phyloP scores from a whole-genome alignment of 2,888 invertebrate species.

The Sympetrum striolatum region DNA sequence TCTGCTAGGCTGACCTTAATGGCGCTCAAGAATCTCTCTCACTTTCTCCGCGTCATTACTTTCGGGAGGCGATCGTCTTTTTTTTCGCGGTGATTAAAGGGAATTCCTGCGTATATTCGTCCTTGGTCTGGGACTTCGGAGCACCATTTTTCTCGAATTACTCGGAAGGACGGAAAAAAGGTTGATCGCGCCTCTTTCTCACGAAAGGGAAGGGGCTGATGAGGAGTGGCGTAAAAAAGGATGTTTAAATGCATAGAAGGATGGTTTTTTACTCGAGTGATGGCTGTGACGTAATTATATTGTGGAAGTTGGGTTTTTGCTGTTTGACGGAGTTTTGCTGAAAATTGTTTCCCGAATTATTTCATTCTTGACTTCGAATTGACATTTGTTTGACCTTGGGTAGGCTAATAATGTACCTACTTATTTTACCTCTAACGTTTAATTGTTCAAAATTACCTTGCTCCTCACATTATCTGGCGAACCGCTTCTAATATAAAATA shows the following conservation, averaged over 20 bases:
- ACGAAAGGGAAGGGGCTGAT: background rate
- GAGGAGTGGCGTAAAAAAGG: background rate
- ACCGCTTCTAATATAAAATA: no score
- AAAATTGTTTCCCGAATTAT: background rate
- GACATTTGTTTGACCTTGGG: no score
- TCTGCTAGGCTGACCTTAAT: conserved; percentile 38
- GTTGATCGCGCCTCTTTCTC: background rate
- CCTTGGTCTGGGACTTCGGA: conserved; percentile 17
- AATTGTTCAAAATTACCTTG: no score
- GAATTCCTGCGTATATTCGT: background rate
- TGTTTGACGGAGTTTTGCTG: background rate
- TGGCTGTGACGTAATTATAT: no score
- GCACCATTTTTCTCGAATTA: conserved; percentile 16
- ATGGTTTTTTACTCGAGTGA: no score
- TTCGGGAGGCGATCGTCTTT: conserved; percentile 8
- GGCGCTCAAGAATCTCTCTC: conserved; percentile 19
- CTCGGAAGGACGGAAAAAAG: background rate
- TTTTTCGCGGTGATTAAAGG: conserved; percentile 25
- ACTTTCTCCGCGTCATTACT: conserved; percentile 33
- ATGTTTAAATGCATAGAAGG: no score
- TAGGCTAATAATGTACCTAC: no score
- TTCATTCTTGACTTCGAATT: no score
- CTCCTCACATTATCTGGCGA: no score
- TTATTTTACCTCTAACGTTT: no score
- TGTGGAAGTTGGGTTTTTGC: no score